Conservation (phyloP, 2,888 invertebrate species). For the Hydrotaea cyrtoneurina region DNA sequence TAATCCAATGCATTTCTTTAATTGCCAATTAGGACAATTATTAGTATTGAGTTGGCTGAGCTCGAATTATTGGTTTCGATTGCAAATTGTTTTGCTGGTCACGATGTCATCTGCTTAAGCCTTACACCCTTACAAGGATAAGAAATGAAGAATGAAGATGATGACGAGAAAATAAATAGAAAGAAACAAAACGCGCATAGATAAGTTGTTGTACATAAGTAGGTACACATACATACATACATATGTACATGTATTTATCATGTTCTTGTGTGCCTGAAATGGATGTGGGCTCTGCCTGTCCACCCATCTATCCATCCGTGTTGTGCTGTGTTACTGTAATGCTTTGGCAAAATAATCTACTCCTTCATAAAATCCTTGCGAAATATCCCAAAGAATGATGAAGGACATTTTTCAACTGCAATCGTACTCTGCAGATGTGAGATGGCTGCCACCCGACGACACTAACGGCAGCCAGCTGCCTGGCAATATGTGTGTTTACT, state of each 20-base stretch:
- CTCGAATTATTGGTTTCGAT: too few relatives aligned
- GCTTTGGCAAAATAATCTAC: slow-evolving; percentile 59
- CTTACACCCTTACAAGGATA: slow-evolving; percentile 13
- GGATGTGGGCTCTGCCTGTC: background rate
- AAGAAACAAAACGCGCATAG: slow-evolving; percentile 7
- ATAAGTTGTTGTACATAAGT: slow-evolving; percentile 11
- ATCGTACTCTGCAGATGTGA: slow-evolving; percentile 3
- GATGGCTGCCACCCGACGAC: background rate
- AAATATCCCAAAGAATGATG: slow-evolving; percentile 38
- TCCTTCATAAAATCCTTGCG: slow-evolving; percentile 26
- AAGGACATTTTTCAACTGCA: slow-evolving; percentile 50
- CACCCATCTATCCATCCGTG: background rate
- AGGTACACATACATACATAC: background rate
- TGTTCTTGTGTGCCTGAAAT: background rate
- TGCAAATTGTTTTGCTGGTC: slow-evolving; percentile 6
- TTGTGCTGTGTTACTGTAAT: slow-evolving; percentile 25
- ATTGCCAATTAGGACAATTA: too few relatives aligned
- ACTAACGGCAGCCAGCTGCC: background rate
- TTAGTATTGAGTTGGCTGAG: too few relatives aligned
- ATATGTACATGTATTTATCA: slow-evolving; percentile 2
- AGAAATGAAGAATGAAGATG: slow-evolving; percentile 17
- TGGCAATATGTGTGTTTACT: slow-evolving; percentile 36
- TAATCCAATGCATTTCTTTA: too few relatives aligned
- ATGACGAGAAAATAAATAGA: slow-evolving; percentile 32
- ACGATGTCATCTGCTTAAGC: background rate